Evolutionary conservation across 2,113 vertebrate genomes (phyloP).

Genomic region (Zosterops japonicus): DNA sequence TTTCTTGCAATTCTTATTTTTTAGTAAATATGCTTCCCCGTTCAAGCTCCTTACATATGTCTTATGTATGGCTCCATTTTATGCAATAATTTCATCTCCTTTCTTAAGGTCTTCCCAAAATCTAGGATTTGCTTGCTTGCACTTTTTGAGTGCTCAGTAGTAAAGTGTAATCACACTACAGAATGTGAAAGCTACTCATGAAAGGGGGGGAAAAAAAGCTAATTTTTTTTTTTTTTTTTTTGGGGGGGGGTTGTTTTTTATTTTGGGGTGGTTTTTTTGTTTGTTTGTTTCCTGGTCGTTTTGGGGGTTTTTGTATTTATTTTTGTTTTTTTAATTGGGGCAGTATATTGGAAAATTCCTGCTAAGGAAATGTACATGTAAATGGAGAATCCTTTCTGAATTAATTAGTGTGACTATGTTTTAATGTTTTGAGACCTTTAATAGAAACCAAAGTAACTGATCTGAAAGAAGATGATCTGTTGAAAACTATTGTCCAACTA

Average conservation of each 20-base stretch:
- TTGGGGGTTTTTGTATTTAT: too few species aligned
- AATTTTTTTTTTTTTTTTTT: not conserved
- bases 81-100: not conserved
- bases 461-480: not conserved
- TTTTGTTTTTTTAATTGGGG: not conserved
- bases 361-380: not conserved
- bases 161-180: not conserved
- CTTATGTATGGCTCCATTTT: not conserved
- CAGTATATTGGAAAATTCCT: not conserved
- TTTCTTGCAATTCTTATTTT: not conserved
- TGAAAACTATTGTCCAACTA: not conserved
- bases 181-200: not conserved
- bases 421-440: not conserved
- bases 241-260: too few species aligned
- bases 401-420: not conserved
- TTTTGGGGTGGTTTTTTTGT: too few species aligned
- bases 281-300: too few species aligned
- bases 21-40: not conserved
- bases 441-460: not conserved
- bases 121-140: not conserved
- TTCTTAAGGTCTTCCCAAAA: not conserved
- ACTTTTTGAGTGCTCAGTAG: not conserved
- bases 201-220: not conserved
- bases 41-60: not conserved
- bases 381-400: not conserved